Percentiles rank a stretch among this genome's conserved stretches.
phyloP scores from a whole-genome alignment of 2,113 vertebrate species.

The Hassar affinis region DNA sequence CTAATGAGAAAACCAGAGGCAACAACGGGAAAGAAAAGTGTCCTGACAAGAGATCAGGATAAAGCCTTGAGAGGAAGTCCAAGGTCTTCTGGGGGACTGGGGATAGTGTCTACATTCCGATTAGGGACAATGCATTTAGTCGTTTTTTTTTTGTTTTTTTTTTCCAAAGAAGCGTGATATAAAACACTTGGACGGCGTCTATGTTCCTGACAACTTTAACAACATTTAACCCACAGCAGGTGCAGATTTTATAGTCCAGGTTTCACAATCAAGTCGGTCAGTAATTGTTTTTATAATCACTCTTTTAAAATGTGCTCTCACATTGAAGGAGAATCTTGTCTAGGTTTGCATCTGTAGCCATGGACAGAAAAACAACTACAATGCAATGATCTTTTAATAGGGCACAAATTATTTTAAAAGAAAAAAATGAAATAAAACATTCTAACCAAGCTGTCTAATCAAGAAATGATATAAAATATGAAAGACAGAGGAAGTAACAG shows the following conservation, averaged over 20 bases:
- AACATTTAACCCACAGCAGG: constrained; percentile 21
- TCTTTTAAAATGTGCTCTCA: constrained; percentile 16
- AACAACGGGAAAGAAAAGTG: not conserved
- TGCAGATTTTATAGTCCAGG: constrained; percentile 2
- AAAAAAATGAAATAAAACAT: constrained; percentile 9
- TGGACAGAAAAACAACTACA: constrained; percentile 10
- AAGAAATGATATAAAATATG: constrained; percentile 17
- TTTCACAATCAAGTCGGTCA: constrained; percentile 26
- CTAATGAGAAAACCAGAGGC: not conserved
- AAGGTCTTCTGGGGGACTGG: not conserved
- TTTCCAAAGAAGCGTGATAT: not conserved
- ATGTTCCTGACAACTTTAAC: not conserved
- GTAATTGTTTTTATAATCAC: constrained; percentile 9
- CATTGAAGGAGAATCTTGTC: constrained; percentile 13
- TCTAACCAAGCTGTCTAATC: too few species aligned
- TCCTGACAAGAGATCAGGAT: not conserved
- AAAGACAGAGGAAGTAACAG: not conserved
- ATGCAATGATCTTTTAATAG: not conserved
- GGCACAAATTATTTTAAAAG: not conserved
- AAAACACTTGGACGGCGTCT: not conserved
- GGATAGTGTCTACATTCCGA: not conserved
- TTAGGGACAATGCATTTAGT: not conserved
- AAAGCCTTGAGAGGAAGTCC: not conserved
- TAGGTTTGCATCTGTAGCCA: constrained; percentile 9
- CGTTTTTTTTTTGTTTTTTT: constrained; percentile 8